Evolutionary conservation across 2,113 vertebrate species (phyloP).

Genomic region (Caretta caretta): DNA sequence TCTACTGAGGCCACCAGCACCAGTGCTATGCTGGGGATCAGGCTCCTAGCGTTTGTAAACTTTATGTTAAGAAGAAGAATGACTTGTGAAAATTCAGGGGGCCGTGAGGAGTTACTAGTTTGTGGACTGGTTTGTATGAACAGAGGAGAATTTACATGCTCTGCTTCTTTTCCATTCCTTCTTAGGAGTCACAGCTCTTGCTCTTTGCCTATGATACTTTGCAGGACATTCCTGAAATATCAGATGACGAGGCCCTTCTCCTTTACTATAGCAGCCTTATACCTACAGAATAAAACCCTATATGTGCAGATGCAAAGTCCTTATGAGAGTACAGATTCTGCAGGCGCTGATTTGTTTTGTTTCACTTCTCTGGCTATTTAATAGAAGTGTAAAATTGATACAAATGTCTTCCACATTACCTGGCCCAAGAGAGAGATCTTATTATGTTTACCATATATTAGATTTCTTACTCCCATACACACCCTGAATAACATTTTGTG

Average conservation of each 20-base stretch:
- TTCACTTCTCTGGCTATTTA: background rate
- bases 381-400: background rate
- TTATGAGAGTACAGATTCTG: background rate
- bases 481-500: background rate
- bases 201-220: background rate
- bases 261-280: background rate
- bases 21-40: background rate
- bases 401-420: background rate
- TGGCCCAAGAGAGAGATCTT: background rate
- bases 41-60: background rate
- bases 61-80: background rate
- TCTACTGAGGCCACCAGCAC: background rate
- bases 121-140: background rate
- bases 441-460: background rate
- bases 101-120: background rate
- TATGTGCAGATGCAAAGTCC: background rate
- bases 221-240: background rate
- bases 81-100: fast-evolving
- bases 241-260: background rate
- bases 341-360: background rate
- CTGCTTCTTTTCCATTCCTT: background rate
- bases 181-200: background rate
- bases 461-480: background rate
- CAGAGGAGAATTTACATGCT: background rate
- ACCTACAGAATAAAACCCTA: background rate